phyloP scores from a whole-genome alignment of 1,140 invertebrate genomes.

The Heliconius himera region DNA sequence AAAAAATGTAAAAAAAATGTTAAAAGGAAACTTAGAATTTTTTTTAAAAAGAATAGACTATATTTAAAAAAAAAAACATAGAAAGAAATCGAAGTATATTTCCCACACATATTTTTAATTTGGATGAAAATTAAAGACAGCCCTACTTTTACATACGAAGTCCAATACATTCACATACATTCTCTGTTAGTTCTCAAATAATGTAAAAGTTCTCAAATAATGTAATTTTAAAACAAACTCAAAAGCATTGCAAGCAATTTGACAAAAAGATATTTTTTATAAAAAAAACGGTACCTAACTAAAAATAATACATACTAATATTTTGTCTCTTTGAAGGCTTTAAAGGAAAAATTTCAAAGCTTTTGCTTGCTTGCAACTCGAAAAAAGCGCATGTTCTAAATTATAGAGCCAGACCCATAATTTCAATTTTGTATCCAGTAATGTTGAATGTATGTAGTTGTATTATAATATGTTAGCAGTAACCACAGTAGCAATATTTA shows the following conservation, averaged over 20 bases:
- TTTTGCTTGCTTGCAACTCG: background rate
- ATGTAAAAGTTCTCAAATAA: background rate
- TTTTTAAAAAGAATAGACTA: too few relatives aligned
- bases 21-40: too few relatives aligned
- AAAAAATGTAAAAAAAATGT: too few relatives aligned
- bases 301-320: conserved; percentile 7
- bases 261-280: background rate
- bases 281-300: background rate
- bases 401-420: background rate
- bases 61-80: too few relatives aligned
- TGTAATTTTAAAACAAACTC: background rate
- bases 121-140: too few relatives aligned
- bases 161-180: background rate
- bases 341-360: conserved; percentile 5
- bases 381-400: conserved; percentile 8
- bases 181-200: too few relatives aligned
- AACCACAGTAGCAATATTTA: background rate
- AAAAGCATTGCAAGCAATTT: background rate
- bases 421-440: conserved; percentile 6
- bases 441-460: background rate
- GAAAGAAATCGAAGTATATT: too few relatives aligned
- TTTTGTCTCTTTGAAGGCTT: conserved; percentile 9
- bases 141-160: too few relatives aligned
- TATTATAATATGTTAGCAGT: background rate
- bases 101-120: too few relatives aligned